Base-by-base conservation (phyloP, 1,140 invertebrate genomes). In the Leptopilina boulardi region DNA sequence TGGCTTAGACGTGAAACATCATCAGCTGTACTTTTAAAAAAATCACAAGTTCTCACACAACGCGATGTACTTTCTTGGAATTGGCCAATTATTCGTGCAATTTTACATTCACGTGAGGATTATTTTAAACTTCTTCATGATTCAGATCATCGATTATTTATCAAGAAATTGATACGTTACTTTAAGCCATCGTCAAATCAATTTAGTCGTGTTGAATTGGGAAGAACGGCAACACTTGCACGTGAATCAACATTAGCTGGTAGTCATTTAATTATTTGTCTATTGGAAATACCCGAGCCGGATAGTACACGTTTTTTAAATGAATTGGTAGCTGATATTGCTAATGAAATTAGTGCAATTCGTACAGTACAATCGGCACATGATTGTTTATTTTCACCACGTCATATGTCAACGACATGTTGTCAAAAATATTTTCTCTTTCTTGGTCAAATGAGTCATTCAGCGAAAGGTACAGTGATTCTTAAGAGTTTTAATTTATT, bases 341-440 rank as follows among this genome's bases (percentile, higher is more conserved):
- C 94, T 44, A 91, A 92, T 1, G 95, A 97, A 87, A 92, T 99
- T 38, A 91, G 93, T 34, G 93, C 95, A 19, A 95, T 98, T 38
- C 93, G 93, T 30, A 93, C 92, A 10, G 92, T 95, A 15, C 93
- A 93, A 83, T 94, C 95, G 76, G 95, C 96, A 0, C 95, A 97
- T 84, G 96, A 98, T 86, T 96, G 96, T 81, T 90, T 98, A 0
- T 96, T 99, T 78, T 98, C 96, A 88, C 97, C 97, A 0, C 94
- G 95, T 77, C 95, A 96, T 86, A 94, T 99, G 91, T 93, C 94
- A 71, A 96, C 94, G 79, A 98, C 97, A 5, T 95, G 97, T 87
- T 96, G 96, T 87, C 97, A 98, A 88, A 95, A 96, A 88, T 99
- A 99, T 91, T 99, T 99, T 88, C 91, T 99, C 2, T 96, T 98